phyloP scores from a whole-genome alignment of 2,888 invertebrate species.

The Eilema caniola region DNA sequence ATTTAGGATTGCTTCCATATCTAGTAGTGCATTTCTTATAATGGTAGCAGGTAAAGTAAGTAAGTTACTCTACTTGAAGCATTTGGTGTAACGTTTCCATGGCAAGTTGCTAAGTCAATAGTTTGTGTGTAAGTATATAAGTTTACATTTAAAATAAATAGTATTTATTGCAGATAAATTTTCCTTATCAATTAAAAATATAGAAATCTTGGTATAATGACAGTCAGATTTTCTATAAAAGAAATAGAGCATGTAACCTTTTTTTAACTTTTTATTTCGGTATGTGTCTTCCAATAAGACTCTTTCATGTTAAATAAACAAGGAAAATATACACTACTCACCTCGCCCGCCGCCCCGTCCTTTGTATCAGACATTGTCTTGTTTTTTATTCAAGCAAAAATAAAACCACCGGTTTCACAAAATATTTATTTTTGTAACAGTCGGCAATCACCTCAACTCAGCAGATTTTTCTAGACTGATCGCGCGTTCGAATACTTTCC shows the following conservation, averaged over 20 bases:
- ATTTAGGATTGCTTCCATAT: background rate
- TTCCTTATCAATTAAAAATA: background rate
- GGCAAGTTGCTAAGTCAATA: background rate
- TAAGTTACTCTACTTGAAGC: background rate
- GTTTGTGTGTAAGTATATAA: background rate
- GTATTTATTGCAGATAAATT: background rate
- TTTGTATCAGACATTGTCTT: slow-evolving; percentile 41
- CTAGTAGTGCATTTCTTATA: too few relatives aligned
- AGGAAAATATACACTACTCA: slow-evolving; percentile 19
- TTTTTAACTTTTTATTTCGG: background rate
- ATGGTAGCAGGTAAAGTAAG: too few relatives aligned
- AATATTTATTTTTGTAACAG: slow-evolving; percentile 49
- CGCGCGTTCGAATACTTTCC: slow-evolving; percentile 32
- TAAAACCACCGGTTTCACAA: slow-evolving; percentile 12
- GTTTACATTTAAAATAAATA: background rate
- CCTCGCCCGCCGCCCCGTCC: slow-evolving; percentile 25
- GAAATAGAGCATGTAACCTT: background rate
- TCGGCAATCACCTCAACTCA: slow-evolving; percentile 22
- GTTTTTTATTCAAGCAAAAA: slow-evolving; percentile 8
- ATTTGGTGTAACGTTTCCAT: background rate
- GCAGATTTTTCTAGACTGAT: slow-evolving; percentile 62
- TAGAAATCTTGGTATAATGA: background rate
- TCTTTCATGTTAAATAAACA: background rate
- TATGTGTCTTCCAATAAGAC: background rate
- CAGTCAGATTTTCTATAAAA: background rate